These are phyloP conservation scores for Thumatha senex DNA, from an alignment of 2,888 invertebrate species.

Conservation along the genomic window DNA sequence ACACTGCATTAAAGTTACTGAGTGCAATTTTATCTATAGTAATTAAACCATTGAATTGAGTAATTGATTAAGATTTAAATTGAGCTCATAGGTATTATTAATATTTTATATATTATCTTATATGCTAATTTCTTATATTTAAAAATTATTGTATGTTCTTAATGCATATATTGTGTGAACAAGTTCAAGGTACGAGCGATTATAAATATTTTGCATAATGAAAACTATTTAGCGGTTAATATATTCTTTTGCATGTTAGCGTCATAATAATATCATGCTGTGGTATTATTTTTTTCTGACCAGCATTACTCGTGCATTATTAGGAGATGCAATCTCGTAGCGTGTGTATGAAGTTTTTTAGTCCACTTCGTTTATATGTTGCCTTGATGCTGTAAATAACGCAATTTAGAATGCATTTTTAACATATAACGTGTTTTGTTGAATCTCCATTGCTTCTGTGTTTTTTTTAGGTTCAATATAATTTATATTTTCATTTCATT, in stretches of 20 bases:
- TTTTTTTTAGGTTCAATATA: conserved; percentile 9
- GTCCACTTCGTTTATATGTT: conserved; percentile 56
- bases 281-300: conserved; percentile 55
- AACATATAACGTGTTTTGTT: conserved; percentile 22
- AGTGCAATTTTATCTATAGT: background rate
- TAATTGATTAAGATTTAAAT: too few species aligned
- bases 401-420: conserved; percentile 44
- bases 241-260: conserved; percentile 64
- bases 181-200: conserved; percentile 63
- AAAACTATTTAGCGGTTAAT: conserved; percentile 64
- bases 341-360: conserved; percentile 68
- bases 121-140: too few species aligned
- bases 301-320: conserved; percentile 65
- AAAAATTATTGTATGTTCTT: background rate
- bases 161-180: conserved; percentile 46
- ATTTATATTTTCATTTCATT: too few species aligned
- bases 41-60: background rate
- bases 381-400: conserved; percentile 66
- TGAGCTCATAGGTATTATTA: too few species aligned
- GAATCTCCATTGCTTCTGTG: conserved; percentile 2
- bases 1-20: background rate
- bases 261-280: conserved; percentile 65
- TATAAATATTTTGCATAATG: conserved; percentile 65
- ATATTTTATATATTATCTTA: too few species aligned
- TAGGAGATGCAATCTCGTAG: conserved; percentile 69